Conservation (phyloP, 2,888 invertebrate genomes). For the Drosophila fungiperda region DNA sequence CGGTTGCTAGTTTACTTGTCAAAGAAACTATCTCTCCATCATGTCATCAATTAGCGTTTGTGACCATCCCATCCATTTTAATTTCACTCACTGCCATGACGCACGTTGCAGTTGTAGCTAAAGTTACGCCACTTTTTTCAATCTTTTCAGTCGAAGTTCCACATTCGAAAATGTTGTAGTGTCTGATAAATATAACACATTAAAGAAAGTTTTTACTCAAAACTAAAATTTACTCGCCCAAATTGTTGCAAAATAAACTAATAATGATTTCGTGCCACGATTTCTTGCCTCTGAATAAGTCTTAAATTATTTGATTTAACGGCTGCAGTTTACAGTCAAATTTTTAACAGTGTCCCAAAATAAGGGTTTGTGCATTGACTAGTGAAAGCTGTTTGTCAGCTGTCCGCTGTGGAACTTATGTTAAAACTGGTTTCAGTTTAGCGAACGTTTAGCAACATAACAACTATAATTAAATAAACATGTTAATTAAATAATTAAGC, state of each 20-base stretch:
- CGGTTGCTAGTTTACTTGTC: neutral
- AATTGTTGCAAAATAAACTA: neutral
- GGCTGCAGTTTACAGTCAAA: neutral
- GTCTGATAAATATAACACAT: neutral
- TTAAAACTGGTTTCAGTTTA: constrained; percentile 24
- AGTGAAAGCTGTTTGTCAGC: constrained; percentile 38
- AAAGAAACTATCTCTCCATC: neutral
- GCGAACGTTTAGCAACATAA: no score
- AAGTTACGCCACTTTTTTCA: neutral
- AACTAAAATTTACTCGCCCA: neutral
- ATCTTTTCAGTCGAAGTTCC: neutral
- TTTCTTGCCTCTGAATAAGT: neutral
- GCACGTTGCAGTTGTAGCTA: neutral
- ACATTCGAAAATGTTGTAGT: neutral
- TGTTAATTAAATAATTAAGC: neutral
- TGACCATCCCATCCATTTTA: neutral
- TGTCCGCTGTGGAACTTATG: constrained; percentile 33
- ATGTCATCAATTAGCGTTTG: neutral
- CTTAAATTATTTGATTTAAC: neutral
- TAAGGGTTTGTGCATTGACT: constrained; percentile 38
- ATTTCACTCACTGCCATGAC: neutral
- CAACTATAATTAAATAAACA: no score
- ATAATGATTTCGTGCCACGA: neutral
- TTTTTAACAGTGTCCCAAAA: constrained; percentile 46
- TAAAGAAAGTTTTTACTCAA: neutral